Evolutionary conservation across 2,888 invertebrate species (phyloP).

Genomic region (Eutolmus rufibarbis): DNA sequence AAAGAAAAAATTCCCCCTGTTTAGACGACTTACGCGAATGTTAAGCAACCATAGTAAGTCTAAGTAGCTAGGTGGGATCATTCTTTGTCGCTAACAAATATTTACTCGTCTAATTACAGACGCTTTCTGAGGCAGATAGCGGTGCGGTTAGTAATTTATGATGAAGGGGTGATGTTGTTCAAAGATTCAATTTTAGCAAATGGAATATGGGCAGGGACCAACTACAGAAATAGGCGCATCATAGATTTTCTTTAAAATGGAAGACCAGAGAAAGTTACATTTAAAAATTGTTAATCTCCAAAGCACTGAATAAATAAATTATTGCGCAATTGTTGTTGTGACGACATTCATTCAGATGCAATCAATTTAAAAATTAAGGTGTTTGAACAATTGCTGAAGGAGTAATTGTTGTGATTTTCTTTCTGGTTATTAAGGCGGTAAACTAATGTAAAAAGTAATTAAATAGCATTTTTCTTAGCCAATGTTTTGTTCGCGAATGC

Average conservation of each 20-base stretch:
- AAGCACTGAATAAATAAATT: no score
- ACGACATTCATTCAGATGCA: no score
- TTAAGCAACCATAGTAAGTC: neutral
- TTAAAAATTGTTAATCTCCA: no score
- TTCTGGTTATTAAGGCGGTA: no score
- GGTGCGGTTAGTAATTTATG: neutral
- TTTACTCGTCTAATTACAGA: conserved; percentile 42
- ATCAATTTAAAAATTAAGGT: no score
- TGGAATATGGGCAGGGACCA: neutral
- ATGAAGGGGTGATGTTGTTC: neutral
- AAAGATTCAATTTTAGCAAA: neutral
- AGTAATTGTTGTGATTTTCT: no score
- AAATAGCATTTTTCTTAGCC: no score
- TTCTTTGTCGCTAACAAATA: conserved; percentile 38
- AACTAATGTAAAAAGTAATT: no score
- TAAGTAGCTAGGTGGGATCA: neutral
- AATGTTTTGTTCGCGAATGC: no score
- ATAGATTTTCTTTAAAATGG: neutral
- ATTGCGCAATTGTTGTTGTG: neutral
- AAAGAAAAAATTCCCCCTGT: neutral
- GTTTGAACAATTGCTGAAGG: no score
- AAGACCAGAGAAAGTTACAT: no score
- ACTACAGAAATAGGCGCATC: neutral
- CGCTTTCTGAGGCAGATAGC: neutral
- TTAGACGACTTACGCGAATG: neutral